Percentiles rank a stretch among this genome's conserved stretches.
Conservation (phyloP, 2,797 vertebrate genomes). For the Chelonia mydas region DNA sequence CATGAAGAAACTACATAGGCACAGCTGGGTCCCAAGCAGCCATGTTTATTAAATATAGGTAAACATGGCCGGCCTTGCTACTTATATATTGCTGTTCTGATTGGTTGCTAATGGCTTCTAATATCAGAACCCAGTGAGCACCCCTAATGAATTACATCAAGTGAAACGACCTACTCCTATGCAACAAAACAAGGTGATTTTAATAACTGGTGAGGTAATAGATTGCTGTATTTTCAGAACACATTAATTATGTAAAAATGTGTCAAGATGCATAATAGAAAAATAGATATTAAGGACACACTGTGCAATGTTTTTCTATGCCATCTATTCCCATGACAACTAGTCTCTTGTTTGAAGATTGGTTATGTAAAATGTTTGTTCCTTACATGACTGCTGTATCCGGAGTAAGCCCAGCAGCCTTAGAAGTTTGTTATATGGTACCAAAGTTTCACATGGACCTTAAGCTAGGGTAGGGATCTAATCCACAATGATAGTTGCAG, state of each 20-base stretch:
- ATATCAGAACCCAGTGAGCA: neutral
- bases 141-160: neutral
- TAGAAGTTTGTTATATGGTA: neutral
- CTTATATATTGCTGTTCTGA: neutral
- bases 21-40: neutral
- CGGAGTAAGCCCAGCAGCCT: neutral
- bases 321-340: constrained; percentile 32
- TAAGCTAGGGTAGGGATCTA: neutral
- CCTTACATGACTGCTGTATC: neutral
- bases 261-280: constrained; percentile 19
- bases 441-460: neutral
- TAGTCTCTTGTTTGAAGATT: constrained; percentile 10
- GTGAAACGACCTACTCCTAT: neutral
- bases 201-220: neutral
- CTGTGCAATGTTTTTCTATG: neutral
- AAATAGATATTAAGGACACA: neutral
- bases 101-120: neutral
- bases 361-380: constrained; percentile 26
- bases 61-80: neutral
- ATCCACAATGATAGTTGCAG: constrained; percentile 7
- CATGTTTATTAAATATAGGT: neutral
- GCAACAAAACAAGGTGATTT: neutral
- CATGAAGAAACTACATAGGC: neutral
- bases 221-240: neutral
- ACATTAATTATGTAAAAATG: constrained; percentile 35